A percentile compares a stretch with the other conserved stretches of the same genome.
Conservation (phyloP, 2,113 vertebrate species). For the Cyanoderma ruficeps region DNA sequence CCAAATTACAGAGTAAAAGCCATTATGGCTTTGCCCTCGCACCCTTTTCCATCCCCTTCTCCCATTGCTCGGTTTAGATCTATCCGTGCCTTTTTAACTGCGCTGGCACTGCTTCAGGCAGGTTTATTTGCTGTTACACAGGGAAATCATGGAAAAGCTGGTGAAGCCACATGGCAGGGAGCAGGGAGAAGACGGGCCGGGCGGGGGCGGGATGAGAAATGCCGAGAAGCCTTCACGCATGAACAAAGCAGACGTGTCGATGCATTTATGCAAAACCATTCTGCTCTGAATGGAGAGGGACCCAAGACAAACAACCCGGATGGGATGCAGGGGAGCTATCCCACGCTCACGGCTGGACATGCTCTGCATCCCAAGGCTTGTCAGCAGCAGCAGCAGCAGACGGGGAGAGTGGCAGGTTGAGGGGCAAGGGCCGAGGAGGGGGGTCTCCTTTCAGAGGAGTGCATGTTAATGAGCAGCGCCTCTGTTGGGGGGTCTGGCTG, state of each 20-base stretch:
- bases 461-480: constrained; percentile 6
- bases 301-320: constrained; percentile 54
- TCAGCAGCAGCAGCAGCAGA: constrained; percentile 36
- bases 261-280: constrained; percentile 48
- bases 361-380: constrained; percentile 61
- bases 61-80: constrained; percentile 8
- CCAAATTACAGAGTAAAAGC: constrained; percentile 75
- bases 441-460: constrained; percentile 50
- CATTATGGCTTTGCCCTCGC: constrained; percentile 28
- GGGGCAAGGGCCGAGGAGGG: constrained; percentile 59
- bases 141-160: neutral
- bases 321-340: constrained; percentile 52
- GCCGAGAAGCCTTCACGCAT: constrained; percentile 18
- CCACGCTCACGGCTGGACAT: constrained; percentile 49
- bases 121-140: neutral
- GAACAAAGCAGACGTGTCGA: constrained; percentile 52
- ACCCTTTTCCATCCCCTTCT: constrained; percentile 35
- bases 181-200: neutral
- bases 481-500: neutral
- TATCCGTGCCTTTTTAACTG: neutral
- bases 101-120: neutral
- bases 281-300: constrained; percentile 50
- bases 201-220: neutral
- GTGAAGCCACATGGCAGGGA: neutral
- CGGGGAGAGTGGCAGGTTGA: constrained; percentile 50